Conservation (phyloP, 2,797 vertebrate species). For the Acanthurus tractus region DNA sequence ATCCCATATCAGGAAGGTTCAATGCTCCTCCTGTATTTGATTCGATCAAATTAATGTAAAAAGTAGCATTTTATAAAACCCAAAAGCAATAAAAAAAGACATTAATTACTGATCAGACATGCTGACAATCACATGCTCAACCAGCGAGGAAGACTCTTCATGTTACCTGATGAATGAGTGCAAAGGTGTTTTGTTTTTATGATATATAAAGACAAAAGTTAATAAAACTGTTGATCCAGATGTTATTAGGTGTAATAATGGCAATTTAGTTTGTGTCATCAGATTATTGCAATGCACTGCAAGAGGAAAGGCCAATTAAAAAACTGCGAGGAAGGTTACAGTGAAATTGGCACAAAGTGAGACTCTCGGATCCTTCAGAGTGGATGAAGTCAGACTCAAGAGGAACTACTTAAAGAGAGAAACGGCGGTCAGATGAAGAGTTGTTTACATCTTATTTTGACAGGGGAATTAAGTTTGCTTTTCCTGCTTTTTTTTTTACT, state of each 20-base stretch:
- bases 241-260: neutral
- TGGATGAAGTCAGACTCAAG: neutral
- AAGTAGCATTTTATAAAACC: neutral
- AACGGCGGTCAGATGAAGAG: constrained; percentile 7
- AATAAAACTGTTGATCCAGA: too few relatives aligned
- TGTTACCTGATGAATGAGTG: neutral
- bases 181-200: neutral
- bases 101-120: neutral
- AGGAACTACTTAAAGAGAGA: constrained; percentile 16
- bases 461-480: constrained; percentile 8
- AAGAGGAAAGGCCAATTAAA: too few relatives aligned
- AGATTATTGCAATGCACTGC: too few relatives aligned
- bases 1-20: too few relatives aligned
- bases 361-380: neutral
- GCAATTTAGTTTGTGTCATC: neutral
- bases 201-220: too few relatives aligned
- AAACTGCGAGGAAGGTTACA: neutral
- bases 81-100: neutral
- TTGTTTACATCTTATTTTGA: constrained; percentile 34
- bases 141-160: neutral
- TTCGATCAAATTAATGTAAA: neutral
- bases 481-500: neutral
- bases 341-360: constrained; percentile 8
- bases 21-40: neutral
- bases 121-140: neutral